Base-by-base conservation (phyloP, 2,888 invertebrate species). In the Calameuta filiformis region DNA sequence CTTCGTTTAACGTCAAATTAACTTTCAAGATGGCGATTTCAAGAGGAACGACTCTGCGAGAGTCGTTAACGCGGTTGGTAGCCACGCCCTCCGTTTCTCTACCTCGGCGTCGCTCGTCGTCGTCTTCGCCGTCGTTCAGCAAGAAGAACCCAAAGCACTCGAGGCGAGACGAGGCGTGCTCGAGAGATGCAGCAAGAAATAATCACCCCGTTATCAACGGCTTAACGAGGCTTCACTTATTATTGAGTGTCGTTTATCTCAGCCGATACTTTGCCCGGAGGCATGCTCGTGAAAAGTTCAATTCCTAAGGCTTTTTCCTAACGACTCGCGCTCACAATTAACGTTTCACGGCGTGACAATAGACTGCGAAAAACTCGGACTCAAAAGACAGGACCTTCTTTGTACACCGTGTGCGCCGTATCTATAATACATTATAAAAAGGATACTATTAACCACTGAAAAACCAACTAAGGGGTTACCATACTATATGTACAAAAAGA, bases 51-150 rank as follows among this genome's bases (percentile, higher is more conserved):
- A 74, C 37, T 74, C 35, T 34, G 84, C 84, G 81, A 83, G 83
- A 87, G 85, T 89, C 88, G 88, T 89, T 89, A 89, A 86, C 87
- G 85, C 86, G 81, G 83, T 83, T 83, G 83, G 76, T 85, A 83
- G 85, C 87, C 87, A 89, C 89, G 87, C 89, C 89, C 89, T 86
- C 82, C 34, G 31, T 71, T 71, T 31, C 71, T 71, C 34, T 23
- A 9, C 71, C 31, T 23, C 56, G 9, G 56, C 56, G 23, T 6
- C 15, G 6, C 40, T 56, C 40, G 23, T 56, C 40, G 76, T 83
- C 85, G 80, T 81, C 83, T 30, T 74, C 69, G 73, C 12, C 37
- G 68, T 31, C 30, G 69, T 35, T 74, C 74, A 35, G 74, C 74
- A 83, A 82, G 81, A 81, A 83, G 80, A 78, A 76, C 80, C 68